Base-by-base conservation (phyloP, 2,113 vertebrate genomes). In the Bothrops jararaca region DNA sequence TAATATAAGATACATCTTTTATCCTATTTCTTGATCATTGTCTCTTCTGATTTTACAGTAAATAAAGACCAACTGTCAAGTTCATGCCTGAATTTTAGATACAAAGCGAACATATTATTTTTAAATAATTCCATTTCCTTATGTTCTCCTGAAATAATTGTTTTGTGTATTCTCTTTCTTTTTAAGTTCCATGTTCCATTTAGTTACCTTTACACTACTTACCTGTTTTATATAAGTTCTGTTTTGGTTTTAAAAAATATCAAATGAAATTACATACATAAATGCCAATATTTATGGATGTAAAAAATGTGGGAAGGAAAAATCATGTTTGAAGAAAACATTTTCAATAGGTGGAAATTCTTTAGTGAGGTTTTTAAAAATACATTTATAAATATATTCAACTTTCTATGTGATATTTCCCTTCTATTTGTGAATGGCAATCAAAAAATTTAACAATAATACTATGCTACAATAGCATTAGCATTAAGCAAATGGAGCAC, bases 401-500 rank as follows among this genome's bases (percentile, higher is more conserved):
- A 24, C 22, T 18, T 94, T 95, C 94, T 93, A 29, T 94, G 56
- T 87, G 94, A 42, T 90, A 92, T 23, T 92, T 42, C 92, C 93
- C 92, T 96, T 95, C 90, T 88, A 94, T 94, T 93, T 85, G 4
- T 93, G 45, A 89, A n/a, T 24, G 29, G 86, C 88, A 92, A 53
- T 9, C 90, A 95, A 90, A 92, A 96, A 91, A 94, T 97, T 88
- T 91, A 93, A 94, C 95, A 91, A 91, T 54, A 90, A 89, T 94
- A 94, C 94, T 96, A 20, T 96, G 91, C 94, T 88, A n/a, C 93
- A 58, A 95, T 94, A 95, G n/a, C 95, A 95, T 95, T 90, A 94
- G 92, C 94, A 95, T 87, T 95, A 89, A 90, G 93, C 64, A 92
- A 89, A 89, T 92, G 91, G 93, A 93, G 95, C 92, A 94, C 93